A percentile compares a stretch with the other conserved stretches of the same genome.
These are phyloP conservation scores for Choristoneura rosaceana DNA, from an alignment of 2,888 invertebrate species.

Conservation along the genomic window DNA sequence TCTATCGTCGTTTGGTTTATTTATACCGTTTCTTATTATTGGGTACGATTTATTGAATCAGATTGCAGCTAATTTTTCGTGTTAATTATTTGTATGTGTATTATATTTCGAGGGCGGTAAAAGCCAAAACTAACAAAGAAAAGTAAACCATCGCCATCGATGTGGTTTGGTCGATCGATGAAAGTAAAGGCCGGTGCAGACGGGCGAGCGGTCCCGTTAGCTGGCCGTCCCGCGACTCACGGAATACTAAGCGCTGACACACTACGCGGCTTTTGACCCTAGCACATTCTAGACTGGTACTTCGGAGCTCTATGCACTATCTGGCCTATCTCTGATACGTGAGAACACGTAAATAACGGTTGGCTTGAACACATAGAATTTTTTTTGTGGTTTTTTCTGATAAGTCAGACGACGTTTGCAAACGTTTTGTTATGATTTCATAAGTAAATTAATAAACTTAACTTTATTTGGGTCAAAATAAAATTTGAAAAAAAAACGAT, in stretches of 20 bases:
- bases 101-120: slow-evolving; percentile 44
- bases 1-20: neutral
- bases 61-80: slow-evolving; percentile 15
- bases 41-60: neutral
- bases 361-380: slow-evolving; percentile 1
- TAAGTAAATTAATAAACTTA: neutral
- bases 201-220: slow-evolving; percentile 79
- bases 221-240: slow-evolving; percentile 74
- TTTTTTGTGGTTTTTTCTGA: neutral
- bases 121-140: slow-evolving; percentile 81
- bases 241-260: slow-evolving; percentile 85
- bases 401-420: slow-evolving; percentile 8
- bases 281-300: slow-evolving; percentile 82
- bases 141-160: slow-evolving; percentile 79
- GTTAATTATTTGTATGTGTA: slow-evolving; percentile 22
- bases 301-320: slow-evolving; percentile 73
- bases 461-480: neutral
- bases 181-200: slow-evolving; percentile 83
- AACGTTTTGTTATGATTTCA: neutral
- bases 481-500: neutral
- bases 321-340: slow-evolving; percentile 44
- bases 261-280: slow-evolving; percentile 85
- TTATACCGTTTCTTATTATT: neutral
- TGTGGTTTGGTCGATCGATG: slow-evolving; percentile 81
- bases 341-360: slow-evolving; percentile 21